Evolutionary conservation across 1,140 invertebrate species (phyloP).

Genomic region (Panonychus citri): DNA sequence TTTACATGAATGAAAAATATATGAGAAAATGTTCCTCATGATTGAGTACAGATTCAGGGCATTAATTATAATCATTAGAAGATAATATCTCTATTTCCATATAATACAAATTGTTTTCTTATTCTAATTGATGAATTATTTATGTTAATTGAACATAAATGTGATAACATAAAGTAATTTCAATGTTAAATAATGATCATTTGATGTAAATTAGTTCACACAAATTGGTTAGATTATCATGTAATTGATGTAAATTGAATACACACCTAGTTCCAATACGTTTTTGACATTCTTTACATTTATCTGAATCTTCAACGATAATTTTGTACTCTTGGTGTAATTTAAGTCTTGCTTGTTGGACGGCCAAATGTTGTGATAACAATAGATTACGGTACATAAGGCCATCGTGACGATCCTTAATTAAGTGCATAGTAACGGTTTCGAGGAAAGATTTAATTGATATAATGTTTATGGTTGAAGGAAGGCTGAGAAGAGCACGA

Average conservation of each 20-base stretch:
- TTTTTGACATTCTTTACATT: slow-evolving; percentile 75
- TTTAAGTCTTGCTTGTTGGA: slow-evolving; percentile 49
- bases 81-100: too few species aligned
- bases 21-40: too few species aligned
- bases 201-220: slow-evolving; percentile 5
- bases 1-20: too few species aligned
- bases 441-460: slow-evolving; percentile 12
- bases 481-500: slow-evolving; percentile 26
- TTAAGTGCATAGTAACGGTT: slow-evolving; percentile 4
- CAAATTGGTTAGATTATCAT: too few species aligned
- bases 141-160: too few species aligned
- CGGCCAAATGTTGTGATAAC: slow-evolving; percentile 24
- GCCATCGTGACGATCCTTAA: slow-evolving; percentile 11
- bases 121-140: too few species aligned
- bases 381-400: slow-evolving; percentile 11
- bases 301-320: slow-evolving; percentile 55
- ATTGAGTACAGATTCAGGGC: too few species aligned
- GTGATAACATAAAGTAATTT: too few species aligned
- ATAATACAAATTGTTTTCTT: too few species aligned
- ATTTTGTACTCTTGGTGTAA: slow-evolving; percentile 49
- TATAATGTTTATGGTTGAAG: slow-evolving; percentile 3
- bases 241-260: neutral
- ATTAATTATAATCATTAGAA: too few species aligned
- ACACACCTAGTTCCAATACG: slow-evolving; percentile 57
- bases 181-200: too few species aligned